Evolutionary conservation across 1,140 invertebrate species (phyloP), one percentile per base, ranked within the genome.

Genomic region (Dolichoris vasculosae): DNA sequence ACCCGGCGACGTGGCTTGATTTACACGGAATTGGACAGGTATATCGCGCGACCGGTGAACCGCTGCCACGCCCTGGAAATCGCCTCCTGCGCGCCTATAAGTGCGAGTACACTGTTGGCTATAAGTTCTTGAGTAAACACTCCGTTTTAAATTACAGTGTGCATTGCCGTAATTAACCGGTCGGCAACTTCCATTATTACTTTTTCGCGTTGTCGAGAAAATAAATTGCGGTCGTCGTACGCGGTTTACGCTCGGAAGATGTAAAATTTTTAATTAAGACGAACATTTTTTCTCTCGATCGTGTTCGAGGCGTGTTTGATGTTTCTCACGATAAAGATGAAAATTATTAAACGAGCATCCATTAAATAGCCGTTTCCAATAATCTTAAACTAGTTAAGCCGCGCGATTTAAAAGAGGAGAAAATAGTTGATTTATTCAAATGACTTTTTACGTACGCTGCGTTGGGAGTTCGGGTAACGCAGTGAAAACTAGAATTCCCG

Each of bases 11-110:
- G 40, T 64, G 43, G 35, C 46, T 86, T 84, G 75, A 79, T 83
- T 81, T 85, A 83, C 83, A 67, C 64, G 71, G 38, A 86, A 77
- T 86, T 82, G 69, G 55, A 51, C 73, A 85, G 84, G 79, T 77
- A 77, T 71, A 84, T 84, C 86, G 85, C 73, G 71, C 67, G 81
- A 86, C 55, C 48, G 17, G 30, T 46, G 64, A 69, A n/a, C 23
- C n/a, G 55, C 71, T 64, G 84, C 79, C 79, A 86, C 84, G 73
- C 84, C 84, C 63, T 77, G 38, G 30, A 75, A 84, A 84, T 77
- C 75, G 82, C 69, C 82, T 23, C 30, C 9, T 38, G 59, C 32
- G 35, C 63, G 43, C 59, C 32, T 38, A 35, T 76, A 82, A 64
- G 46, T 40, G 75, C 43, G 40, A 23, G 48, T 51, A 75, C 80